Evolutionary conservation across 2,888 invertebrate species (phyloP).

Genomic region (Cyclophora punctaria): DNA sequence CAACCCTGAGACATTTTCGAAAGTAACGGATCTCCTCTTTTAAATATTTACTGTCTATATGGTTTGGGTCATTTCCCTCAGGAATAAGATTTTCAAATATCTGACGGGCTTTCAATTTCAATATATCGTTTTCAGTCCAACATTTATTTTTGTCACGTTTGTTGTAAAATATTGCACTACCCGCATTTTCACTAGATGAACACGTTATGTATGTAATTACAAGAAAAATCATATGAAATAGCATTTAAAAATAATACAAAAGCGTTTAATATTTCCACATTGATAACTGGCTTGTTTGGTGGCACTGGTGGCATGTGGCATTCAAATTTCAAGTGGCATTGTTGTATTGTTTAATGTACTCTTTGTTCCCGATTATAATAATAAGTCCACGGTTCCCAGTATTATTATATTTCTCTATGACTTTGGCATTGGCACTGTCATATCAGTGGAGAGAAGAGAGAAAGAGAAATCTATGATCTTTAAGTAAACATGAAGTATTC

Average conservation of each 20-base stretch:
- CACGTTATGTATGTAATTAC: constrained; percentile 29
- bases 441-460: no score
- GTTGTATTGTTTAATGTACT: no score
- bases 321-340: no score
- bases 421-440: no score
- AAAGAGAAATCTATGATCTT: no score
- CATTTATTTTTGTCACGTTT: constrained; percentile 31
- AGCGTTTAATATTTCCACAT: no score
- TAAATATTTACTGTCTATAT: constrained; percentile 42
- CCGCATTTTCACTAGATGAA: constrained; percentile 35
- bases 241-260: constrained; percentile 36
- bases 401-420: no score
- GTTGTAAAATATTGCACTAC: constrained; percentile 49
- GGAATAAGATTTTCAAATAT: constrained; percentile 48
- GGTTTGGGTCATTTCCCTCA: constrained; percentile 35
- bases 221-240: constrained; percentile 41
- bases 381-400: no score
- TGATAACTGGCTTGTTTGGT: no score
- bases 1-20: constrained; percentile 32
- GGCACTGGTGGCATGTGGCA: no score
- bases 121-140: constrained; percentile 52
- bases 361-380: no score
- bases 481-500: no score
- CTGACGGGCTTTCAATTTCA: constrained; percentile 48
- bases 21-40: constrained; percentile 44